phyloP scores from a whole-genome alignment of 2,888 invertebrate species.

The Volucella inanis region DNA sequence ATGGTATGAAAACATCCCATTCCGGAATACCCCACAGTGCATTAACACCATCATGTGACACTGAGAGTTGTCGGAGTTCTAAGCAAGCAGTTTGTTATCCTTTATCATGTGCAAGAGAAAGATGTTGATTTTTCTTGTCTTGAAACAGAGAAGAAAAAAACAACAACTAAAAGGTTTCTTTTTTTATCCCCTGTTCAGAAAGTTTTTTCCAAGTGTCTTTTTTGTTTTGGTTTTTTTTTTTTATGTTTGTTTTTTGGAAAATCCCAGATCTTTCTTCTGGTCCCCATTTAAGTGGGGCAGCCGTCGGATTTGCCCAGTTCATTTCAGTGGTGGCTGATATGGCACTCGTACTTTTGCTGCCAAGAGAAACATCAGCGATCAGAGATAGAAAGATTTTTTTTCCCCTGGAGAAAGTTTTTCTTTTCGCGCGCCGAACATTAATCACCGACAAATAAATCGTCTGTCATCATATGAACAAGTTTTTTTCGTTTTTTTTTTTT shows the following conservation, averaged over 20 bases:
- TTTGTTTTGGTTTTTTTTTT: neutral
- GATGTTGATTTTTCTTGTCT: slow-evolving; percentile 50
- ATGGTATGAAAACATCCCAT: too few relatives aligned
- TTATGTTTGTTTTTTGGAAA: neutral
- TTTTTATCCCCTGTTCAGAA: neutral
- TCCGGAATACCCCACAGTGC: too few relatives aligned
- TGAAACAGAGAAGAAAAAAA: neutral
- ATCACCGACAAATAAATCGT: slow-evolving; percentile 74
- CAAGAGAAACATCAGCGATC: slow-evolving; percentile 52
- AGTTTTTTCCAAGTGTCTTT: neutral
- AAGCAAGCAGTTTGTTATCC: slow-evolving; percentile 38
- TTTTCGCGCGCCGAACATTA: slow-evolving; percentile 65
- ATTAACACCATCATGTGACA: slow-evolving; percentile 37
- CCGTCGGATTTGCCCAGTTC: neutral
- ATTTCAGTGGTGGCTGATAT: slow-evolving; percentile 4
- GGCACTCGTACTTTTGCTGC: slow-evolving; percentile 11
- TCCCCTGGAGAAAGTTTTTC: slow-evolving; percentile 24
- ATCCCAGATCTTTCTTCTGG: neutral
- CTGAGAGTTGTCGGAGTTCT: slow-evolving; percentile 11
- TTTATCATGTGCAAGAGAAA: slow-evolving; percentile 37
- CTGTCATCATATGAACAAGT: slow-evolving; percentile 71
- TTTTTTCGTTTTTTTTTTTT: slow-evolving; percentile 32
- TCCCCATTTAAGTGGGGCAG: neutral
- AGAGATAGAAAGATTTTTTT: slow-evolving; percentile 48
- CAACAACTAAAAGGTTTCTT: slow-evolving; percentile 10